These are phyloP conservation scores for Arrhopalites spinosus DNA, from an alignment of 2,888 invertebrate species.

Conservation along the genomic window DNA sequence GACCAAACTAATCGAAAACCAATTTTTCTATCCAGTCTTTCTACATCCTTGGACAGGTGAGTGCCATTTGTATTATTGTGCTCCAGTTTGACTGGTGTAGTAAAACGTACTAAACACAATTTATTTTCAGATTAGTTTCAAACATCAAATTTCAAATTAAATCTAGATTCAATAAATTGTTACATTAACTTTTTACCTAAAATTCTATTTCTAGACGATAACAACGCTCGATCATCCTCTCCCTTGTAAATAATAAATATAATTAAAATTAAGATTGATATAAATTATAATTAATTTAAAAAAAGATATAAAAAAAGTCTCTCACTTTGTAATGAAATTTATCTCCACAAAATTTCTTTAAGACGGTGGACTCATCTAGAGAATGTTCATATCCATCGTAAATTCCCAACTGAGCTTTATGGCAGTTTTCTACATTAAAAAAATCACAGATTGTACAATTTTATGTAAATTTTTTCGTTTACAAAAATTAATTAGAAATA, in stretches of 20 bases:
- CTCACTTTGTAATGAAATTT: conserved; percentile 60
- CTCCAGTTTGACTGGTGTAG: conserved; percentile 19
- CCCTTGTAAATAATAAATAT: conserved; percentile 42
- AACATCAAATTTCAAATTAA: not conserved
- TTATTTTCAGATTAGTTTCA: not conserved
- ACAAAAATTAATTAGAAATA: not conserved
- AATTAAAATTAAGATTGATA: not conserved
- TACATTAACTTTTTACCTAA: too few species aligned
- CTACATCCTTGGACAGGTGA: conserved; percentile 34
- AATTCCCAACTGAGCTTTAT: conserved; percentile 59
- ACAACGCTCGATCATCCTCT: conserved; percentile 59
- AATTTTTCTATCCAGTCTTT: conserved; percentile 35
- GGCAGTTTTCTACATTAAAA: conserved; percentile 59
- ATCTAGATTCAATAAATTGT: not conserved
- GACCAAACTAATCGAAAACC: conserved; percentile 55
- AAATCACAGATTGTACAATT: too few species aligned
- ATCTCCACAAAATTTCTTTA: conserved; percentile 60
- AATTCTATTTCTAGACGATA: conserved; percentile 59
- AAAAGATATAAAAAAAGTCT: not conserved
- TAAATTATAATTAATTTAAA: not conserved
- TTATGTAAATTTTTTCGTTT: not conserved
- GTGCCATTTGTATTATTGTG: conserved; percentile 56
- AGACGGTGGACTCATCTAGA: conserved; percentile 49
- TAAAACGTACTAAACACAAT: not conserved
- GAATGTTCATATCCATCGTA: conserved; percentile 59